Percentiles rank a stretch among this genome's conserved stretches.
phyloP scores from a whole-genome alignment of 1,140 invertebrate species.

The Zaprionus inermis region DNA sequence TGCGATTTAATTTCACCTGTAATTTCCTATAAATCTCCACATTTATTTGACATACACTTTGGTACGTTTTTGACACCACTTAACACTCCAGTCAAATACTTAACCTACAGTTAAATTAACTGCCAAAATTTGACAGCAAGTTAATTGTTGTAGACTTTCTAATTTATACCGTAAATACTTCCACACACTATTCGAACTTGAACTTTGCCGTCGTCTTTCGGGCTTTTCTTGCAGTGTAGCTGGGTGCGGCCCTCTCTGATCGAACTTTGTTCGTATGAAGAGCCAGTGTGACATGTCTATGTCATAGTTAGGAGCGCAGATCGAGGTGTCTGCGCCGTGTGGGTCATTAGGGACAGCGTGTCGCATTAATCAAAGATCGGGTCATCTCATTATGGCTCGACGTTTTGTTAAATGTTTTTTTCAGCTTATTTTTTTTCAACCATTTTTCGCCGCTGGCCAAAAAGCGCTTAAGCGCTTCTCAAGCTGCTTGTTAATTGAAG shows the following conservation, averaged over 20 bases:
- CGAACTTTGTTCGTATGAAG: slow-evolving; percentile 56
- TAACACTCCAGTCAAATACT: not conserved
- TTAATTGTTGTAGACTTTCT: not conserved
- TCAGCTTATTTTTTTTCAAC: not conserved
- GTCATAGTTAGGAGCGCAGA: slow-evolving; percentile 33
- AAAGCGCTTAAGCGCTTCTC: slow-evolving; percentile 30
- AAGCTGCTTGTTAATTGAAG: slow-evolving; percentile 37
- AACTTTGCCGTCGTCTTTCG: not conserved
- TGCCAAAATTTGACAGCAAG: slow-evolving; percentile 1
- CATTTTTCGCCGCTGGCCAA: slow-evolving; percentile 17
- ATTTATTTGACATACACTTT: not conserved
- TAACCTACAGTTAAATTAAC: not conserved
- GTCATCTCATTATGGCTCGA: slow-evolving; percentile 37
- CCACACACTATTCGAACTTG: slow-evolving; percentile 4
- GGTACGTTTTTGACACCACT: not conserved
- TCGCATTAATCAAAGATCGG: slow-evolving; percentile 44
- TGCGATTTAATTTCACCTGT: not conserved
- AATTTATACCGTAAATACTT: not conserved
- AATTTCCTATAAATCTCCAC: not conserved
- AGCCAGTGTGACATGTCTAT: slow-evolving; percentile 50
- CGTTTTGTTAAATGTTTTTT: slow-evolving; percentile 26
- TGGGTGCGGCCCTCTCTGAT: slow-evolving; percentile 55
- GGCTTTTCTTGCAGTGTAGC: slow-evolving; percentile 45
- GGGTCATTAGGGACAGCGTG: slow-evolving; percentile 43
- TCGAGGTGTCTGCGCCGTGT: slow-evolving; percentile 11